These are phyloP conservation scores for Lepilemur ruficaudatus DNA, from an alignment of 2,797 vertebrate genomes.

Conservation along the genomic window DNA sequence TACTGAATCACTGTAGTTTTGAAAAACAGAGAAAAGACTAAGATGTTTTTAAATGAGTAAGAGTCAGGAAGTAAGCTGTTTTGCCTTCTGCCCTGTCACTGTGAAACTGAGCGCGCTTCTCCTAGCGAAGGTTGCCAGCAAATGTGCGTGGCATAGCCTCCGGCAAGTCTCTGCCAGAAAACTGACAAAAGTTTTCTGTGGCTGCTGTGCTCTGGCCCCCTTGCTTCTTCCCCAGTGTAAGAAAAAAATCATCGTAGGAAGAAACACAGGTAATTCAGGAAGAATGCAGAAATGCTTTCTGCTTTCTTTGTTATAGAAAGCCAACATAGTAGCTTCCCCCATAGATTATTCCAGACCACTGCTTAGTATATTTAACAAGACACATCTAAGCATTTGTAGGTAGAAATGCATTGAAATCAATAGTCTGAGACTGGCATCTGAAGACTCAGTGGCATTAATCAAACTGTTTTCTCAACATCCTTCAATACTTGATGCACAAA, in stretches of 20 bases:
- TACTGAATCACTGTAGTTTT: neutral
- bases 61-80: neutral
- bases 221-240: neutral
- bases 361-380: neutral
- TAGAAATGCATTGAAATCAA: constrained; percentile 53
- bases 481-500: constrained; percentile 80
- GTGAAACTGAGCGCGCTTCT: neutral
- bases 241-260: neutral
- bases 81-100: neutral
- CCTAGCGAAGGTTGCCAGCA: neutral
- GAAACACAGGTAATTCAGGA: neutral
- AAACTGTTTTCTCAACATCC: constrained; percentile 81
- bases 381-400: neutral
- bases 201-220: neutral
- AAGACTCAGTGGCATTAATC: constrained; percentile 76
- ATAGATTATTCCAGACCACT: neutral
- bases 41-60: neutral
- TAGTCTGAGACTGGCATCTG: constrained; percentile 55
- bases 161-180: neutral
- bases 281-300: neutral
- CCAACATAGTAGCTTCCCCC: neutral
- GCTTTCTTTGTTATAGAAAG: neutral
- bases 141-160: neutral
- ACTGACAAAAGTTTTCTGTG: neutral
- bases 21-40: neutral